Base-by-base conservation (phyloP, 2,888 invertebrate species). In the Cheilosia soror region DNA sequence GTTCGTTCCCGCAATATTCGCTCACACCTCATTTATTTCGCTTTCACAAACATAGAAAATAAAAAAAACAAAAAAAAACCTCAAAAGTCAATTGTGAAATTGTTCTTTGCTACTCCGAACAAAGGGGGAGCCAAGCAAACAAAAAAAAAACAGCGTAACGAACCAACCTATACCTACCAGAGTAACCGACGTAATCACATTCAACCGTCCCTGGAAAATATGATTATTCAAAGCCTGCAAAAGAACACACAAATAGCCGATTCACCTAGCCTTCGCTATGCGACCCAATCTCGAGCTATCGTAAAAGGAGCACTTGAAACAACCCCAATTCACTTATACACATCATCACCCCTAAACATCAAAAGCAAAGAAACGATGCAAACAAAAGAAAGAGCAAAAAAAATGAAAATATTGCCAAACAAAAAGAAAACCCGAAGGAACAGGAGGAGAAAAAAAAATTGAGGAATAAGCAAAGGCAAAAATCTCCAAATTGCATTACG, bases 281-380 rank as follows among this genome's bases (percentile, higher is more conserved):
- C 15, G 11, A 25, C n/a, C 29, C 68, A 51, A 29, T 20, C 49
- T 47, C 6, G 31, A 49, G 11, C 31, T 42, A 27, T 15, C 44
- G 85, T 63, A 60, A 77, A 80, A 72, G 44, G 73, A 75, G 42
- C 72, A 81, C 76, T 81, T 85, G 63, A 47, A 85, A 85, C 57
- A 66, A 81, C 81, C 85, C 81, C 85, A 85, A 85, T 81, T 85
- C 76, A 81, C 85, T 81, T 81, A 85, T 77, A 81, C 85, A 85
- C 85, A 85, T 85, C 85, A 81, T 85, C 85, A 81, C 85, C 76
- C 84, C 66, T 63, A 68, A 85, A 85, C 81, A 85, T 85, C 81
- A 81, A 85, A 81, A 60, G 81, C 75, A 72, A 81, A 77, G 71
- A 81, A 72, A 76, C 71, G 65, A 76, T 63, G 72, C 62, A 81